Base-by-base conservation (phyloP, 2,888 invertebrate genomes). In the Melipona bicolor region DNA sequence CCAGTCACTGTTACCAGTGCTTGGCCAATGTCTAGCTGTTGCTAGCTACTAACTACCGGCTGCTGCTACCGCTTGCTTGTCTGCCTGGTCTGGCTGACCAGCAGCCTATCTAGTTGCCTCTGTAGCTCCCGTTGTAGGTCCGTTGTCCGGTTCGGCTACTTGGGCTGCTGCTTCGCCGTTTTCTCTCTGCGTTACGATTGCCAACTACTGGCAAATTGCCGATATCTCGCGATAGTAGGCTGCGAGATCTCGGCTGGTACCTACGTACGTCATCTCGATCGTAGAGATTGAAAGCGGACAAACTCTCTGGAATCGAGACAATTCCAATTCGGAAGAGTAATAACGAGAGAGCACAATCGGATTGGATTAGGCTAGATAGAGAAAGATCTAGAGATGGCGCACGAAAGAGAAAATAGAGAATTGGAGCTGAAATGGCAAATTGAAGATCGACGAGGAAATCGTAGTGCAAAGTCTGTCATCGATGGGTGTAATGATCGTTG, bases 401-500 rank as follows among this genome's bases (percentile, higher is more conserved):
- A 2, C 17, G 61, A 27, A 61, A 61, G 61, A 61, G 17, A 24
- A 9, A 52, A 43, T 32, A 19, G 70, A 19, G 70, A 13, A 5
- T 73, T 9, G 9, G 71, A 49, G 50, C 3, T n/a, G 56, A 50
- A 64, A 52, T 76, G 36, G 78, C 43, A 9, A 43, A 9, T 1
- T 43, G 43, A 49, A 72, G 85, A 81, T 88, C 82, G 80, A 79
- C 61, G 49, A 52, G 62, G 67, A 77, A 81, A 88, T 83, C 79
- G 82, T 79, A 79, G 84, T 70, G 81, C 61, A 67, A 83, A 85
- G 72, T 85, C 77, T 86, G 71, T 75, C 78, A 84, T 86, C 85
- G 83, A 79, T 59, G 86, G 79, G 81, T 86, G 88, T 87, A 87
- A 85, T 84, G 84, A 84, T 87, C 85, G 88, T 87, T 87, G 84